Conservation (phyloP, 2,113 vertebrate genomes). For the Protomyctophum bolini region DNA sequence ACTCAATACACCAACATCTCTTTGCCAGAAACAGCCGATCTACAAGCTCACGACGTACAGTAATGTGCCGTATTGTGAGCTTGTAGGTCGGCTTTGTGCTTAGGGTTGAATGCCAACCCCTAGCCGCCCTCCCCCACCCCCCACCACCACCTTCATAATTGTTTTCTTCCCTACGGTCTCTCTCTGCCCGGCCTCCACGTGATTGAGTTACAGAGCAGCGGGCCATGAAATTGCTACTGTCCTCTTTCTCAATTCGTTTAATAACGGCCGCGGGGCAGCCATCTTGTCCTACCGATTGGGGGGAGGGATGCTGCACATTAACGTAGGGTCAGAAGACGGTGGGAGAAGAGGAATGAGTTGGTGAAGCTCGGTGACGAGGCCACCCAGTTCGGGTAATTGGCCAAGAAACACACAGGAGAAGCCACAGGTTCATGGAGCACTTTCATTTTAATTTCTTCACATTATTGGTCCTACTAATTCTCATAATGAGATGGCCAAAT, state of each 20-base stretch:
- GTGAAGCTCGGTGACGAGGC: constrained; percentile 21
- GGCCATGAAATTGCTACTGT: constrained; percentile 73
- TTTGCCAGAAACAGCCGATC: too few relatives aligned
- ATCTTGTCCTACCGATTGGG: constrained; percentile 61
- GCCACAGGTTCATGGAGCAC: background rate
- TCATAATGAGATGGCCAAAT: too few relatives aligned
- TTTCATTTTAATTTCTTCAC: too few relatives aligned
- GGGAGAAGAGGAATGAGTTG: constrained; percentile 24
- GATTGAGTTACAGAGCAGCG: constrained; percentile 74
- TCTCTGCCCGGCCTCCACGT: constrained; percentile 52
- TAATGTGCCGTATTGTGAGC: too few relatives aligned
- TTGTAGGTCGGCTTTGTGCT: too few relatives aligned
- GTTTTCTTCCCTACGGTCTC: constrained; percentile 64
- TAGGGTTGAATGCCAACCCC: too few relatives aligned
- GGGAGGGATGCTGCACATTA: constrained; percentile 52
- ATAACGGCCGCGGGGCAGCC: constrained; percentile 65
- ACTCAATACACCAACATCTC: too few relatives aligned
- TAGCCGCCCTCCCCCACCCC: too few relatives aligned
- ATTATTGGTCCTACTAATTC: too few relatives aligned
- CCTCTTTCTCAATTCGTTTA: constrained; percentile 49
- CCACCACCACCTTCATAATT: constrained; percentile 49
- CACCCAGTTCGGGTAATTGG: constrained; percentile 1
- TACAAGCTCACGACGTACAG: too few relatives aligned
- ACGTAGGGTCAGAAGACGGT: constrained; percentile 51
- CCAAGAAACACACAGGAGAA: constrained; percentile 13